Evolutionary conservation across 2,113 vertebrate genomes (phyloP), one percentile per base, ranked within the genome.

Genomic region (Zosterops japonicus): DNA sequence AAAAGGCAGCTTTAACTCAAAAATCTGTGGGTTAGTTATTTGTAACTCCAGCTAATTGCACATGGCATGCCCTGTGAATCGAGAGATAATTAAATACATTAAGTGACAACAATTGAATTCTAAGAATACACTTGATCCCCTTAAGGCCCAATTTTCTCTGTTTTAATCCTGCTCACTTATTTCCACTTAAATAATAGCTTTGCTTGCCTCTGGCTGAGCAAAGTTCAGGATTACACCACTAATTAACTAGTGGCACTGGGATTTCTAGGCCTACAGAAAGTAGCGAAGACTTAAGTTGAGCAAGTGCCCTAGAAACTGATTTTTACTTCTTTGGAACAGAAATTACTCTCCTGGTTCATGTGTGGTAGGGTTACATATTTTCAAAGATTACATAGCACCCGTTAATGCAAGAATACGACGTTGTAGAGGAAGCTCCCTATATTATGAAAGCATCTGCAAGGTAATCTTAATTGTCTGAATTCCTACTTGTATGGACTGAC

Each of bases 171-270:
- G 29, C 33, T 79, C 55, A 78, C 42, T 85, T 96, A 94, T 79
- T 92, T 94, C 59, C 52, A 86, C 56, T 91, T 86, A 94, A 93
- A 89, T 90, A 93, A 85, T 57, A 88, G 87, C 90, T 72, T 90
- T 39, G 60, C 52, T 94, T 86, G 82, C 64, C 59, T 89, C 72
- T 76, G 24, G 75, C 91, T 93, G 55, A 94, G 68, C 76, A 90
- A 87, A 92, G 35, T 82, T 81, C 79, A 92, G 78, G 67, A 79
- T 74, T 94, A 91, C 1, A 25, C 63, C 75, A 79, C 89, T 94
- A 95, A 95, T 90, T 96, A 96, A 79, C 65, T 75, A 71, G 82
- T 74, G 69, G 63, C 70, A 31, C 29, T 75, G 53, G 63, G 49
- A 82, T 83, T 91, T 82, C 88, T 87, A 71, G 75, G 55, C 79